These are phyloP conservation scores for Hydropotes inermis DNA, from an alignment of 2,113 vertebrate species.

Conservation along the genomic window DNA sequence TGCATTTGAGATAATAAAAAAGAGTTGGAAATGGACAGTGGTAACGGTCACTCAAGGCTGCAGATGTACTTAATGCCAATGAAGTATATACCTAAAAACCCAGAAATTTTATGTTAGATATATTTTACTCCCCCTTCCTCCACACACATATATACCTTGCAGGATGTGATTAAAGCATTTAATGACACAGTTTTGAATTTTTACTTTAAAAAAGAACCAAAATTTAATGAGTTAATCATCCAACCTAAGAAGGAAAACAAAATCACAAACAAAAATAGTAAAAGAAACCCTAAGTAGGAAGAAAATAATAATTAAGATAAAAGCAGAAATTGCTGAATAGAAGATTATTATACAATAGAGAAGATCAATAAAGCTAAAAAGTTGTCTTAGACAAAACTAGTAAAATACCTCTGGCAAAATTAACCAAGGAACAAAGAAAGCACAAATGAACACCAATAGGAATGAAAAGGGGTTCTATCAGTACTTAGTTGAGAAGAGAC, in stretches of 20 bases:
- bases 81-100: neutral
- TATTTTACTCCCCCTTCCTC: neutral
- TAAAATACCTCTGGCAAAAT: neutral
- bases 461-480: neutral
- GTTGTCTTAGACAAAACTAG: neutral
- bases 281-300: neutral
- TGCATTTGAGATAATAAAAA: neutral
- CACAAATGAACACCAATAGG: neutral
- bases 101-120: neutral
- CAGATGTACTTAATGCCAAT: neutral
- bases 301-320: neutral
- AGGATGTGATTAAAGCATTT: neutral
- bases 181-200: neutral
- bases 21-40: neutral
- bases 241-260: neutral
- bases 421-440: neutral
- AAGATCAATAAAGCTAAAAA: neutral
- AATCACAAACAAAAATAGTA: neutral
- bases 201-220: slow-evolving; percentile 1
- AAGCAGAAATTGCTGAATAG: neutral
- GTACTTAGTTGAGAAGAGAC: neutral
- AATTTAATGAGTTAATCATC: neutral
- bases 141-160: neutral
- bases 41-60: neutral
- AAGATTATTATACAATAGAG: neutral